These are phyloP conservation scores for Triplophysa siluroides DNA, from an alignment of 2,113 vertebrate species.

Conservation along the genomic window DNA sequence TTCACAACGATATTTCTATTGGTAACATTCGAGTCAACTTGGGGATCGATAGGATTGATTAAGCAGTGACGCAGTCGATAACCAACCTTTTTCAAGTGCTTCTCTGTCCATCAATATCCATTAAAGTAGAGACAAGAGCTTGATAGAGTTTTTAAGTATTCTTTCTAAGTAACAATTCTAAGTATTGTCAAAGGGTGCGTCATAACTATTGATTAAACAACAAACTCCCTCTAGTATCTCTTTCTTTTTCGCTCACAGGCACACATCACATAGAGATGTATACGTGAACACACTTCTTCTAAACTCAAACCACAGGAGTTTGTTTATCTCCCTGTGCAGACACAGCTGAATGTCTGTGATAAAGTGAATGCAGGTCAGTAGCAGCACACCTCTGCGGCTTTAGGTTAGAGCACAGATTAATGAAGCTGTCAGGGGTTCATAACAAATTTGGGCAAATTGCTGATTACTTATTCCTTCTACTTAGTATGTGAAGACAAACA, in stretches of 20 bases:
- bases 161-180: not conserved
- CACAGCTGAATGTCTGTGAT: slow-evolving; percentile 17
- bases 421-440: not conserved
- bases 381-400: not conserved
- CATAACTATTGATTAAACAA: slow-evolving; percentile 13
- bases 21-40: not conserved
- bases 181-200: not conserved
- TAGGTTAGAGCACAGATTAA: not conserved
- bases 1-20: not conserved
- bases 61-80: not conserved
- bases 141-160: not conserved
- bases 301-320: not conserved
- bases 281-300: not conserved
- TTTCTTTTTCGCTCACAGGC: not conserved
- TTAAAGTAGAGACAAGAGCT: slow-evolving; percentile 1
- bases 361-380: slow-evolving; percentile 11
- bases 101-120: not conserved
- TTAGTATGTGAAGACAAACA: not conserved
- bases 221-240: not conserved
- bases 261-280: not conserved
- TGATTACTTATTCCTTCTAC: not conserved
- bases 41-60: not conserved
- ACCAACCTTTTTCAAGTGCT: not conserved
- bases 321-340: slow-evolving; percentile 18
- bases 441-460: slow-evolving; percentile 4